phyloP scores from a whole-genome alignment of 1,140 invertebrate genomes.

The Planococcus citri region DNA sequence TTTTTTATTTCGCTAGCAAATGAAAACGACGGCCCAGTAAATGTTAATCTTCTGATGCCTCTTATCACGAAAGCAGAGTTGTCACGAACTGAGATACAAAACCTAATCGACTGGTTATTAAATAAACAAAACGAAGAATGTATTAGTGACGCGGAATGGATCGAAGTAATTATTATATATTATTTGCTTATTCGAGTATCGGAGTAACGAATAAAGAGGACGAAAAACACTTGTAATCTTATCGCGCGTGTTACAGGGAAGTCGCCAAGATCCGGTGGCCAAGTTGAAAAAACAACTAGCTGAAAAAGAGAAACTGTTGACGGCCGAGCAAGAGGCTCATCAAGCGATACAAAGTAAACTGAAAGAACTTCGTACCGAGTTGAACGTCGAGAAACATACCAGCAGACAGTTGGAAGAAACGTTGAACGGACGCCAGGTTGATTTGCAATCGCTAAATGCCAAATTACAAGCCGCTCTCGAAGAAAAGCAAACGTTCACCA shows the following conservation, averaged over 20 bases:
- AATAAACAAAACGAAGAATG: slow-evolving; percentile 63
- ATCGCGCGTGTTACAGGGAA: background rate
- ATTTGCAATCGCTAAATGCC: slow-evolving; percentile 43
- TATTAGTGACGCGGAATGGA: slow-evolving; percentile 65
- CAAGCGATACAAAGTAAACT: slow-evolving; percentile 56
- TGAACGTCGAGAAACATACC: slow-evolving; percentile 45
- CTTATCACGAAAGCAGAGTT: slow-evolving; percentile 63
- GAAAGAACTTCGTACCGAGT: slow-evolving; percentile 58
- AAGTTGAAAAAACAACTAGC: slow-evolving; percentile 74
- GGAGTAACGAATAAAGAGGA: no score
- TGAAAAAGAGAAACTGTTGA: slow-evolving; percentile 59
- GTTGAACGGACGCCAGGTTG: slow-evolving; percentile 37
- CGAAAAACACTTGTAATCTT: background rate
- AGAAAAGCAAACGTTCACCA: slow-evolving; percentile 38
- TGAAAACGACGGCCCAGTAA: slow-evolving; percentile 45
- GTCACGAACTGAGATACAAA: slow-evolving; percentile 72
- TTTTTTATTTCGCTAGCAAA: slow-evolving; percentile 34
- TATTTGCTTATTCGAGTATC: background rate
- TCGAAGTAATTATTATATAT: slow-evolving; percentile 46
- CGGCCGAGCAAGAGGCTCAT: slow-evolving; percentile 56
- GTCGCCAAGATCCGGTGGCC: slow-evolving; percentile 61
- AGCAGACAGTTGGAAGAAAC: slow-evolving; percentile 45
- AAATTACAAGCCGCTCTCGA: slow-evolving; percentile 44
- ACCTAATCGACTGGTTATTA: slow-evolving; percentile 70
- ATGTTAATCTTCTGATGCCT: slow-evolving; percentile 53